Conservation (phyloP, 92 coral and sea anemone genomes). For the Pocillopora grandis region DNA sequence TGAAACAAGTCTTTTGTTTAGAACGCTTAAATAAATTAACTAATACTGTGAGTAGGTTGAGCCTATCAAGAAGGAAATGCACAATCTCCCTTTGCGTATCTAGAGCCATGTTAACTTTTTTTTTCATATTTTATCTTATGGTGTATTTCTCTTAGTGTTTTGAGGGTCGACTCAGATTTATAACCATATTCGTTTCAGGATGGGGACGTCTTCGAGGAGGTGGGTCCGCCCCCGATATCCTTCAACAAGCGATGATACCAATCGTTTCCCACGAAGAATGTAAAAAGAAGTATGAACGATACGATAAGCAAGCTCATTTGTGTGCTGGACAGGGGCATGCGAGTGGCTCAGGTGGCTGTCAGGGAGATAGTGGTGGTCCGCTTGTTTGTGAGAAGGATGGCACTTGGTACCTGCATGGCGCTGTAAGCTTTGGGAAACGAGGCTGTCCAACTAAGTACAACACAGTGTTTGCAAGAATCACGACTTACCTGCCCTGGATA, state of each 20-base stretch:
- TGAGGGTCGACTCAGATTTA: too few species aligned
- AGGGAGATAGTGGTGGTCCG: conserved; percentile 79
- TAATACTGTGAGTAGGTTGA: too few species aligned
- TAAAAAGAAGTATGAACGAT: conserved; percentile 34
- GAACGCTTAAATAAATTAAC: too few species aligned
- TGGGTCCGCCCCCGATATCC: conserved; percentile 39
- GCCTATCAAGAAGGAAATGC: too few species aligned
- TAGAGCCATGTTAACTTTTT: too few species aligned
- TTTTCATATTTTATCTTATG: too few species aligned
- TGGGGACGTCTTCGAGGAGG: conserved; percentile 57
- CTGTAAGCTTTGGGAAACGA: conserved; percentile 57
- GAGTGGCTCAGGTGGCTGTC: conserved; percentile 50
- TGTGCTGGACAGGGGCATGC: conserved; percentile 57
- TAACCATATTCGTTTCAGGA: conserved; percentile 3
- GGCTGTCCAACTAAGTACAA: conserved; percentile 52
- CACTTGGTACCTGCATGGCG: conserved; percentile 63
- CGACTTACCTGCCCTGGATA: conserved; percentile 50
- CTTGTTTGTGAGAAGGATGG: conserved; percentile 58
- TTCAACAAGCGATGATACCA: conserved; percentile 56
- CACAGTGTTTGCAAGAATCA: conserved; percentile 55
- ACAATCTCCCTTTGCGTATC: too few species aligned
- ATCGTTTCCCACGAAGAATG: conserved; percentile 55
- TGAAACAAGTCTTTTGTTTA: too few species aligned
- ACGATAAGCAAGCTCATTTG: conserved; percentile 51
- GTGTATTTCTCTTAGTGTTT: too few species aligned